Evolutionary conservation across 1,140 invertebrate species (phyloP), one percentile per base, ranked within the genome.

Genomic region (Pseudomyrmex concolor): DNA sequence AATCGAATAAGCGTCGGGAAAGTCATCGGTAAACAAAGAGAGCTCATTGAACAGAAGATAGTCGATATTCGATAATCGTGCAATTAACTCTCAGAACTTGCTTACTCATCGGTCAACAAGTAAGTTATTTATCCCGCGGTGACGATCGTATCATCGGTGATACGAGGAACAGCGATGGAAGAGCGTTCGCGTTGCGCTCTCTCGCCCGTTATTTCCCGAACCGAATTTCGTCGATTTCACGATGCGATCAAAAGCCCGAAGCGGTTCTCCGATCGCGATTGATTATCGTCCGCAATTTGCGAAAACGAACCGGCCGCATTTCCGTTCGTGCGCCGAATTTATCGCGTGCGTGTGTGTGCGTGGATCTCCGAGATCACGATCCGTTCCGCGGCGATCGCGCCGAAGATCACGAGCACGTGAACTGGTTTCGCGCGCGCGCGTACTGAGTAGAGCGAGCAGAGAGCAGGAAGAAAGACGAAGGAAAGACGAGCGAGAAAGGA

Each of bases 341-440:
- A 78, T 78, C 43, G 15, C 43, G 59, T 17, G 68, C 64, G 81
- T 82, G 86, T 63, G 72, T 7, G 5, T 7, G 43, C 89, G 72
- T 88, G 89, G 90, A 92, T 91, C 34, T 5, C 34, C 87, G 84
- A 89, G 83, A 90, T 90, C 91, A 89, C 84, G 77, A 60, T 85
- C 60, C 71, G 54, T 87, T 84, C 73, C 8, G 22, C 59, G 66
- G 54, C 22, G 77, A 90, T 91, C 88, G 64, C 84, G 78, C 62
- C 84, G 51, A 80, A 85, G 89, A 92, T 91, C 89, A 83, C 88
- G 80, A 7, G 83, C 80, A 83, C 86, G 88, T 92, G 91, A 92
- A 93, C 91, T 92, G 90, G 91, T 93, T 92, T 92, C 84, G 84
- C 89, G 85, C 84, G 85, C 84, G 60, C 51, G 50, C 66, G 74